A percentile compares a stretch with the other conserved stretches of the same genome.
These are phyloP conservation scores for Tragelaphus strepsiceros DNA, from an alignment of 2,113 vertebrate species.

Conservation along the genomic window DNA sequence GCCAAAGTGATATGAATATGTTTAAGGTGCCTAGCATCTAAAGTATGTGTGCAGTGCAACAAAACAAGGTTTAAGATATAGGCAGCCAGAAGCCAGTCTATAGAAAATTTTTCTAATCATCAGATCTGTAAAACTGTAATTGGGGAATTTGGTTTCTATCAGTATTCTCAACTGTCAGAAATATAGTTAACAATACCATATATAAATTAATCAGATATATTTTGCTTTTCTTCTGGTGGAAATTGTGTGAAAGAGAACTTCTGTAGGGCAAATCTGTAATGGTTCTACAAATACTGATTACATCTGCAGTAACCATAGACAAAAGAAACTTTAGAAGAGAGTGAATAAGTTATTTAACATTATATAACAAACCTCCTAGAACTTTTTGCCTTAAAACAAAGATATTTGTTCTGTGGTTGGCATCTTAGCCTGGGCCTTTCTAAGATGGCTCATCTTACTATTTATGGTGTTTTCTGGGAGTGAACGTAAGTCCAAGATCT, in stretches of 20 bases:
- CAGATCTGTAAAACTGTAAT: not conserved
- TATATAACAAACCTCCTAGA: not conserved
- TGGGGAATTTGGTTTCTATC: not conserved
- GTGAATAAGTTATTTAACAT: not conserved
- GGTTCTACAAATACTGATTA: not conserved
- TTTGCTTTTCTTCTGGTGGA: not conserved
- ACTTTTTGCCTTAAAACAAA: not conserved
- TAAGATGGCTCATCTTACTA: not conserved
- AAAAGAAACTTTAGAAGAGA: not conserved
- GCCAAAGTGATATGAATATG: not conserved
- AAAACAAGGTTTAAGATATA: not conserved
- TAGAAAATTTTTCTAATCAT: not conserved
- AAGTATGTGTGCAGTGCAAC: not conserved
- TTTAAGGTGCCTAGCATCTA: not conserved
- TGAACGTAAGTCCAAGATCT: not conserved
- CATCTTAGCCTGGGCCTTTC: not conserved
- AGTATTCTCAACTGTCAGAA: not conserved
- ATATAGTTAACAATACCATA: not conserved
- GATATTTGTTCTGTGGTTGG: not conserved
- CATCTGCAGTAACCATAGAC: not conserved
- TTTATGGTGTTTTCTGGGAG: not conserved
- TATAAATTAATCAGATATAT: not conserved
- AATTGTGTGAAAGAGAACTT: not conserved
- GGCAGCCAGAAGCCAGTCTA: not conserved
- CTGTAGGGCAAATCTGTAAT: not conserved